These are phyloP conservation scores for Protonemura montana DNA, from an alignment of 2,888 invertebrate genomes.

Conservation along the genomic window DNA sequence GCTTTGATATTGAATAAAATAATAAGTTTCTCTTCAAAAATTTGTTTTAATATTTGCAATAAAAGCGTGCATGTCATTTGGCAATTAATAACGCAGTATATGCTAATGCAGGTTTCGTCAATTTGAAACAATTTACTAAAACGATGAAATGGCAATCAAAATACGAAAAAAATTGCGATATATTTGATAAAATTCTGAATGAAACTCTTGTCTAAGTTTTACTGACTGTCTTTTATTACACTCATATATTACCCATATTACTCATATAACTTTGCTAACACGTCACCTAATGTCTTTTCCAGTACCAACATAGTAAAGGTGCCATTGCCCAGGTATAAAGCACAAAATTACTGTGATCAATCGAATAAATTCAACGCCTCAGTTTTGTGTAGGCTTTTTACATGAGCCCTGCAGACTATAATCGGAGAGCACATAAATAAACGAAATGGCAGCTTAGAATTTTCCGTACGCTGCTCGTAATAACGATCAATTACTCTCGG, in stretches of 20 bases:
- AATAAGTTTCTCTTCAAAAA: not conserved
- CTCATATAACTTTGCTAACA: too few species aligned
- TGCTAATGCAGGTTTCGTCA: not conserved
- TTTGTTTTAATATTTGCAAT: not conserved
- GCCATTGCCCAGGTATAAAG: not conserved
- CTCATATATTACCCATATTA: too few species aligned
- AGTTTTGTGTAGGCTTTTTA: not conserved
- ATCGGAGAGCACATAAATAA: not conserved
- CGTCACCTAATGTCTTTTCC: too few species aligned
- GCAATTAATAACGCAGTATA: not conserved
- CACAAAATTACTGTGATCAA: not conserved
- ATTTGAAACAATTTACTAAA: not conserved
- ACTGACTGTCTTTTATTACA: too few species aligned
- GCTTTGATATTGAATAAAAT: not conserved
- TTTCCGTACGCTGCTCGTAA: not conserved
- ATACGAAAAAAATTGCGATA: too few species aligned
- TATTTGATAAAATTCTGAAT: too few species aligned
- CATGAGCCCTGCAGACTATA: not conserved
- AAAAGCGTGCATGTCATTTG: not conserved
- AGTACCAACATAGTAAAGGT: not conserved
- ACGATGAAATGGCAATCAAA: not conserved
- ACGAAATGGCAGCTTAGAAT: not conserved
- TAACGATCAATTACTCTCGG: not conserved
- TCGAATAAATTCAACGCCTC: not conserved
- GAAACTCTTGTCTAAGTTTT: too few species aligned